A percentile compares a stretch with the other conserved stretches of the same genome.
phyloP scores from a whole-genome alignment of 2,888 invertebrate genomes.

The Geophilus truncorum region DNA sequence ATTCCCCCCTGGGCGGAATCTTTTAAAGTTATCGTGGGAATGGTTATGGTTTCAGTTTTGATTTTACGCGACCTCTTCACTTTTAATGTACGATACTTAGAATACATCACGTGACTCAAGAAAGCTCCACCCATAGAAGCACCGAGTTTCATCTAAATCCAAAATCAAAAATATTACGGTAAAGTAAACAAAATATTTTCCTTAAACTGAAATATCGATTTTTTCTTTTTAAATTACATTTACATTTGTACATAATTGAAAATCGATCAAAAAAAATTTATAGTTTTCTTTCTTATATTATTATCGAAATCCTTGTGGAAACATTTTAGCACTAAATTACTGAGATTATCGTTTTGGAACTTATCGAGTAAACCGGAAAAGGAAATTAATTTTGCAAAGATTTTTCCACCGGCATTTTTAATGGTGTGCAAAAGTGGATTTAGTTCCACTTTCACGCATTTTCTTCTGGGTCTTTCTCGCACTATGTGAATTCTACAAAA shows the following conservation, averaged over 20 bases:
- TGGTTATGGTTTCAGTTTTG: too few species aligned
- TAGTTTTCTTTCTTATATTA: constrained; percentile 37
- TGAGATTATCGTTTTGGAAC: constrained; percentile 54
- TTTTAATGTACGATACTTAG: too few species aligned
- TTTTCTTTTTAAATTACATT: too few species aligned
- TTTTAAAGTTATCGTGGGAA: too few species aligned
- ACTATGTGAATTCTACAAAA: constrained; percentile 54
- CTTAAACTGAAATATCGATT: neutral
- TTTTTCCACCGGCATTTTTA: constrained; percentile 56
- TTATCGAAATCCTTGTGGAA: constrained; percentile 41
- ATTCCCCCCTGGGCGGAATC: too few species aligned
- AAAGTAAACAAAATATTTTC: too few species aligned
- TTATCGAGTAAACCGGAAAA: constrained; percentile 54
- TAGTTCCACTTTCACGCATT: constrained; percentile 55
- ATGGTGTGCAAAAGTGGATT: constrained; percentile 57
- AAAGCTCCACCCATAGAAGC: too few species aligned
- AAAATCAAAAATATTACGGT: too few species aligned
- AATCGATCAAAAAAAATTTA: neutral
- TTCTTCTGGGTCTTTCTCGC: constrained; percentile 50
- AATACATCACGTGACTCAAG: too few species aligned
- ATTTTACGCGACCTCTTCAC: too few species aligned
- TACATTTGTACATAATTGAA: too few species aligned
- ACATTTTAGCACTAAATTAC: constrained; percentile 50
- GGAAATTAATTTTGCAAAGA: constrained; percentile 57
- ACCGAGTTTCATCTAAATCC: too few species aligned